These are phyloP conservation scores for Nasua narica DNA, from an alignment of 2,797 vertebrate species.

Conservation along the genomic window DNA sequence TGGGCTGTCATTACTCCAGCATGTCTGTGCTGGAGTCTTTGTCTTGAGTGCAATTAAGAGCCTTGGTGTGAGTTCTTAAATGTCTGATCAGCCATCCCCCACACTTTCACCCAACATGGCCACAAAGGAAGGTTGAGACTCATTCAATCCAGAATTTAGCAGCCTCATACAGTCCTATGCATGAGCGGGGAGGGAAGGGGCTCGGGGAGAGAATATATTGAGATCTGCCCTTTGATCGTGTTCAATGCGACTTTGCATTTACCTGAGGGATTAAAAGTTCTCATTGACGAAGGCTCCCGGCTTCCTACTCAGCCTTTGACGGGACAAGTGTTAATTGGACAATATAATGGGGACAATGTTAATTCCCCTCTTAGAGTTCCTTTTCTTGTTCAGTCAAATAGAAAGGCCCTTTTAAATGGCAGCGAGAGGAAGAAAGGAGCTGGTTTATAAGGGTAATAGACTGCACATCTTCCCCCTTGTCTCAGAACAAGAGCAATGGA, in stretches of 20 bases:
- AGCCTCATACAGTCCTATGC: slow-evolving; percentile 62
- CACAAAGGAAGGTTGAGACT: slow-evolving; percentile 73
- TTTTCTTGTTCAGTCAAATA: slow-evolving; percentile 78
- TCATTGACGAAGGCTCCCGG: slow-evolving; percentile 70
- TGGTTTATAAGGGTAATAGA: slow-evolving; percentile 75
- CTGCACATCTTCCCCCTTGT: slow-evolving; percentile 69
- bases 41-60: slow-evolving; percentile 64
- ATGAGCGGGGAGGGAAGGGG: slow-evolving; percentile 40
- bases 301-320: slow-evolving; percentile 75
- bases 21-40: slow-evolving; percentile 60
- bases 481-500: slow-evolving; percentile 58
- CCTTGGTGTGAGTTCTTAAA: slow-evolving; percentile 63
- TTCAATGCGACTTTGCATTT: slow-evolving; percentile 74
- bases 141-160: slow-evolving; percentile 67
- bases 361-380: slow-evolving; percentile 73
- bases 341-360: slow-evolving; percentile 75
- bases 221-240: slow-evolving; percentile 71
- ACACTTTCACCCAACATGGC: slow-evolving; percentile 65
- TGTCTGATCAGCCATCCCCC: slow-evolving; percentile 63
- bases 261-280: slow-evolving; percentile 73
- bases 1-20: slow-evolving; percentile 56
- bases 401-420: slow-evolving; percentile 77
- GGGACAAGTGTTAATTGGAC: slow-evolving; percentile 78
- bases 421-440: slow-evolving; percentile 72
- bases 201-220: slow-evolving; percentile 63